These are phyloP conservation scores for Syngnathus acus DNA, from an alignment of 2,797 vertebrate species.

Conservation along the genomic window DNA sequence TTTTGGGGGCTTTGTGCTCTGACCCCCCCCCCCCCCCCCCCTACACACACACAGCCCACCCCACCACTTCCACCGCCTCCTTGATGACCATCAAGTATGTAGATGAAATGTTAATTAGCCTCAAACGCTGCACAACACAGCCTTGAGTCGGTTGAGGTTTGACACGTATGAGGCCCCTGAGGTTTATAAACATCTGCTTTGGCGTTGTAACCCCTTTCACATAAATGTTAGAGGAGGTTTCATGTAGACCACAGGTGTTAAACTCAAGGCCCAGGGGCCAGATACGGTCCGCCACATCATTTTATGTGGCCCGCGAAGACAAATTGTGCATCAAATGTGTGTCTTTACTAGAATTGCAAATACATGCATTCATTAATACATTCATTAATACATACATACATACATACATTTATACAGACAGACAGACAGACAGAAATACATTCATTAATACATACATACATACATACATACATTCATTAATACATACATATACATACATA, in stretches of 20 bases:
- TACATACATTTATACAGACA: no score
- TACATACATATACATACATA: no score
- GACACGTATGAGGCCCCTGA: neutral
- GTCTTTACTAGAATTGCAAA: no score
- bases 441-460: no score
- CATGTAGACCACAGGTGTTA: neutral
- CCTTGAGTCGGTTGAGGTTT: neutral
- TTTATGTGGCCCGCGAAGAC: no score
- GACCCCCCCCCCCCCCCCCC: constrained; percentile 5
- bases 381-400: no score
- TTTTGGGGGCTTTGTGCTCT: constrained; percentile 35
- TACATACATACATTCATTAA: no score
- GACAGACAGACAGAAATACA: no score
- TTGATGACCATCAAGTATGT: neutral
- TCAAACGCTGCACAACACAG: neutral
- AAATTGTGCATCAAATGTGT: no score
- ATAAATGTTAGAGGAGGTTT: neutral
- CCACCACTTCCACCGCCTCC: neutral
- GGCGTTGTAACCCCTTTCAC: neutral
- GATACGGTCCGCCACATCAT: no score
- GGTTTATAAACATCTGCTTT: neutral
- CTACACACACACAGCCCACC: neutral
- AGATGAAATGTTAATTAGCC: neutral
- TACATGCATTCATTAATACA: no score
- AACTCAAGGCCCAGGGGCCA: no score